Conservation (phyloP, 1,140 invertebrate species). For the Ceratosolen solmsi region DNA sequence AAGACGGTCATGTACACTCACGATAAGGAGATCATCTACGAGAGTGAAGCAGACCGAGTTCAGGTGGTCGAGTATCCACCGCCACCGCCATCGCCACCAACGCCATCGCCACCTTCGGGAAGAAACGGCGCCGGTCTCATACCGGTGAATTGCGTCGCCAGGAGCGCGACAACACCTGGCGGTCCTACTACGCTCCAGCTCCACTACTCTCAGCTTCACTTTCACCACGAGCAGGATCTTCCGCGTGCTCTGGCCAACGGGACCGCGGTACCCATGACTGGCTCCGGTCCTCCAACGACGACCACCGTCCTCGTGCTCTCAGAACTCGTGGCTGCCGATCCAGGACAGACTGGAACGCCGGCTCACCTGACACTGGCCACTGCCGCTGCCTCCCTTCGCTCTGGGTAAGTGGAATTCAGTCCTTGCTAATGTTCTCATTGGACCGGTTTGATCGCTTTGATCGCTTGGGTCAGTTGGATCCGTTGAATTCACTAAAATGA, state of each 20-base stretch:
- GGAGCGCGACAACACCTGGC: constrained; percentile 57
- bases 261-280: constrained; percentile 56
- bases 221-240: constrained; percentile 71
- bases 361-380: constrained; percentile 53
- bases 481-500: background rate
- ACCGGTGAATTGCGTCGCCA: constrained; percentile 71
- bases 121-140: constrained; percentile 69
- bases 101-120: constrained; percentile 63
- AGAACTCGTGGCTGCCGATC: constrained; percentile 72
- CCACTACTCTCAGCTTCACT: constrained; percentile 70
- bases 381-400: constrained; percentile 61
- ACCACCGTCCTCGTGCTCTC: constrained; percentile 75
- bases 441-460: background rate
- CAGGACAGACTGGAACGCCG: constrained; percentile 43
- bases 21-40: constrained; percentile 73
- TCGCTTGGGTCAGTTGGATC: background rate
- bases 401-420: constrained; percentile 64
- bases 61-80: constrained; percentile 72
- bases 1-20: constrained; percentile 86
- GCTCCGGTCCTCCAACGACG: constrained; percentile 62
- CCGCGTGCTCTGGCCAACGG: constrained; percentile 65
- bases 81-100: constrained; percentile 74
- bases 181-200: constrained; percentile 69
- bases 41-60: constrained; percentile 70
- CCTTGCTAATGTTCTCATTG: background rate